Percentiles rank a stretch among this genome's conserved stretches.
Evolutionary conservation across 1,140 invertebrate genomes (phyloP).

Genomic region (Colletes gigas): DNA sequence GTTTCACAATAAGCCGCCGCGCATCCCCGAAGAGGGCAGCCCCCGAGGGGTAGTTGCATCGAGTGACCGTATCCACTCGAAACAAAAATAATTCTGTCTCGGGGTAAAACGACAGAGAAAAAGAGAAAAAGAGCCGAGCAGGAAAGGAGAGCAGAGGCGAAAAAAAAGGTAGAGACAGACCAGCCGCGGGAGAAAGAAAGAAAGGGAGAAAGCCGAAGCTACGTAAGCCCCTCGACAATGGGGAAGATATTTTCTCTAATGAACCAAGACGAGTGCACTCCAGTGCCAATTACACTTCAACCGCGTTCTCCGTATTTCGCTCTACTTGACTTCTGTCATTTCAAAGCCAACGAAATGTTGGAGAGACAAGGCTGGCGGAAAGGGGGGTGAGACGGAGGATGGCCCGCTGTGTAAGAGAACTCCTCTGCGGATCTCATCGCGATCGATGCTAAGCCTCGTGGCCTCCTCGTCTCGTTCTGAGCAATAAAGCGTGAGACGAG

Average conservation of each 20-base stretch:
- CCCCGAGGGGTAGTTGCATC: constrained; percentile 64
- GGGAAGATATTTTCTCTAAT: constrained; percentile 81
- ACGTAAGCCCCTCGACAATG: constrained; percentile 78
- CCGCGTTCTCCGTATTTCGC: constrained; percentile 73
- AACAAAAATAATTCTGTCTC: constrained; percentile 80
- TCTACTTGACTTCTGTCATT: constrained; percentile 79
- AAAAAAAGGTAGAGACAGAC: constrained; percentile 20
- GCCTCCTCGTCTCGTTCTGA: constrained; percentile 49
- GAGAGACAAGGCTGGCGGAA: constrained; percentile 48
- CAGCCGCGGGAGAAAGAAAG: constrained; percentile 12
- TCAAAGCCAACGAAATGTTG: constrained; percentile 74
- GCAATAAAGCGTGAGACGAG: constrained; percentile 61
- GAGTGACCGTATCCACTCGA: constrained; percentile 80
- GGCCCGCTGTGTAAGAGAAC: constrained; percentile 31
- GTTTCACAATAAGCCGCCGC: constrained; percentile 71
- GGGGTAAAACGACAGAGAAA: constrained; percentile 40
- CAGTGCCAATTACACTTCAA: constrained; percentile 81
- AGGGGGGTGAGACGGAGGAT: constrained; percentile 18
- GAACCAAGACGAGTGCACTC: constrained; percentile 80
- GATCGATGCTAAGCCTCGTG: constrained; percentile 61
- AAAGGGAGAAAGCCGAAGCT: constrained; percentile 44
- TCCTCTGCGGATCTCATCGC: constrained; percentile 34
- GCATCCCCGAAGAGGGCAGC: constrained; percentile 16
- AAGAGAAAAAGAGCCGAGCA: constrained; percentile 2
- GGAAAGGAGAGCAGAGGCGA: constrained; percentile 4